Conservation (phyloP, 2,113 vertebrate genomes). For the Cyanocitta stelleri region DNA sequence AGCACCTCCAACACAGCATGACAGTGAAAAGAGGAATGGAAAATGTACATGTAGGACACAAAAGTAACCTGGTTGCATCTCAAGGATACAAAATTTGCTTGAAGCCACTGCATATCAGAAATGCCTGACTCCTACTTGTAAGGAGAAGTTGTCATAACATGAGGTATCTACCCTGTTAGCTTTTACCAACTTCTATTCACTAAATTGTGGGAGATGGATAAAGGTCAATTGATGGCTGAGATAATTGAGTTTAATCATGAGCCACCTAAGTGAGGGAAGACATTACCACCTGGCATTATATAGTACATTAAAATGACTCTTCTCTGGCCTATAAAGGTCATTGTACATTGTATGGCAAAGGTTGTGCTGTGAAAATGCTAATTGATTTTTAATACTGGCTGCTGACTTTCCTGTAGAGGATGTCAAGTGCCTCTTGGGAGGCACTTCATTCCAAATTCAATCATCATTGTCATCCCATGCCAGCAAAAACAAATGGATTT, state of each 20-base stretch:
- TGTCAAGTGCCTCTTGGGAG: background rate
- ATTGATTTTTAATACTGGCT: conserved; percentile 30
- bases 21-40: background rate
- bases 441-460: background rate
- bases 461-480: background rate
- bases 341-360: background rate
- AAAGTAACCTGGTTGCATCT: background rate
- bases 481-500: background rate
- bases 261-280: conserved; percentile 13
- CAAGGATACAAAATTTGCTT: background rate
- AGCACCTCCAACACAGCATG: background rate
- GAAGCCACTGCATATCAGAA: background rate
- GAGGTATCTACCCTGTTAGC: background rate
- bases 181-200: conserved; percentile 19
- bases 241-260: conserved; percentile 52
- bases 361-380: background rate
- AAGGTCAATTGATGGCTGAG: conserved; percentile 50
- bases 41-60: background rate
- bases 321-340: conserved; percentile 37
- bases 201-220: background rate
- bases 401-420: background rate
- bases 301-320: conserved; percentile 37
- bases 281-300: conserved; percentile 40
- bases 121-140: background rate
- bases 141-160: background rate